These are phyloP conservation scores for Eupristina koningsbergeri DNA, from an alignment of 1,140 invertebrate species.

Conservation along the genomic window DNA sequence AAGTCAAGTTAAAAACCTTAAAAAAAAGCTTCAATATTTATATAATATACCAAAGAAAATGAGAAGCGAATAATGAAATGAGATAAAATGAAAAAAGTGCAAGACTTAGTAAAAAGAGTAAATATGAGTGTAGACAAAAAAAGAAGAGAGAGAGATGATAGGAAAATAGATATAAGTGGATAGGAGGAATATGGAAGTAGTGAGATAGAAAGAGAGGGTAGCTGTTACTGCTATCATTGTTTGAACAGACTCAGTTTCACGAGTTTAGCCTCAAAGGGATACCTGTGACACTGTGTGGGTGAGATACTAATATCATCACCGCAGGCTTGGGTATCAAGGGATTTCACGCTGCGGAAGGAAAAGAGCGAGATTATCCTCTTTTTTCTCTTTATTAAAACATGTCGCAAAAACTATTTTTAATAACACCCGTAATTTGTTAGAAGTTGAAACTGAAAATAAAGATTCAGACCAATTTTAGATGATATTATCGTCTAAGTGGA, in stretches of 20 bases:
- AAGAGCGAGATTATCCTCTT: constrained; percentile 24
- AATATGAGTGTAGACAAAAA: not conserved
- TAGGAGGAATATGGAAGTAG: constrained; percentile 31
- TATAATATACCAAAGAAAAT: not conserved
- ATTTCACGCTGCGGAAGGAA: not conserved
- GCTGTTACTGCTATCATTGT: constrained; percentile 71
- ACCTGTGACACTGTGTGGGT: not conserved
- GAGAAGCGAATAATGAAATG: not conserved
- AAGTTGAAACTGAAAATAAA: not conserved
- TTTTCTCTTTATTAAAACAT: not conserved
- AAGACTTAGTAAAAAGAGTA: not conserved
- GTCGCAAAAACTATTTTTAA: constrained; percentile 35
- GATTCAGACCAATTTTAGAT: too few species aligned
- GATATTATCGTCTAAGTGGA: too few species aligned
- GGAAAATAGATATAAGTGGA: constrained; percentile 42
- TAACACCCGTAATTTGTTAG: not conserved
- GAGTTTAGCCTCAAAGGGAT: constrained; percentile 53
- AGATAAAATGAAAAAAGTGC: not conserved
- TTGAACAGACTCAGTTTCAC: constrained; percentile 72
- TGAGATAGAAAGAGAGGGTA: constrained; percentile 48
- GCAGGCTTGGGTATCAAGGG: not conserved
- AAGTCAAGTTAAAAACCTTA: not conserved
- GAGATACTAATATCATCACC: constrained; percentile 7
- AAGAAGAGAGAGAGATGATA: not conserved
- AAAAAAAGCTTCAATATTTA: not conserved